These are phyloP conservation scores for Tachina grossa DNA, from an alignment of 2,888 invertebrate species.

Conservation along the genomic window DNA sequence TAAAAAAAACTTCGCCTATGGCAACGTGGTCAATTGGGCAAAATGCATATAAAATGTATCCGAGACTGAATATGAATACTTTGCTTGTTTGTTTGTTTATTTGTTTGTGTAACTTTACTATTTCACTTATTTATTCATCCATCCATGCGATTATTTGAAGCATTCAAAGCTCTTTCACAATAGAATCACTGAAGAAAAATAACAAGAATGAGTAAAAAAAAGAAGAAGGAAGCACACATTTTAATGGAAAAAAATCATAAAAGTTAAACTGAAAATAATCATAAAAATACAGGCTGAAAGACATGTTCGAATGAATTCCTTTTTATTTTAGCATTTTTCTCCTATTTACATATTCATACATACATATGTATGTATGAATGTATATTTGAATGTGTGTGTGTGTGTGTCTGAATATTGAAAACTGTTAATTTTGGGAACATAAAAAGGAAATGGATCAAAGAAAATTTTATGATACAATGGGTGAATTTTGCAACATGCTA, in stretches of 20 bases:
- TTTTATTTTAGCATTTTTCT: background rate
- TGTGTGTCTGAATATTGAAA: slow-evolving; percentile 31
- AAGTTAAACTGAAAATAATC: slow-evolving; percentile 56
- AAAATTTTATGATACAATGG: background rate
- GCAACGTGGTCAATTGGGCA: too few relatives aligned
- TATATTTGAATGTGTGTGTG: background rate
- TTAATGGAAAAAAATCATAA: slow-evolving; percentile 68
- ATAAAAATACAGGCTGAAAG: slow-evolving; percentile 41
- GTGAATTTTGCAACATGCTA: background rate
- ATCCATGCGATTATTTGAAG: slow-evolving; percentile 70
- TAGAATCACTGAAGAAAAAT: slow-evolving; percentile 62
- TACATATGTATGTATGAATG: background rate
- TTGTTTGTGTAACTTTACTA: slow-evolving; percentile 54
- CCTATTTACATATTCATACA: background rate
- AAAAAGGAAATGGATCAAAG: background rate
- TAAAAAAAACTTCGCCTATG: too few relatives aligned
- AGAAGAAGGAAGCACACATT: slow-evolving; percentile 27
- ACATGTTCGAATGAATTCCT: slow-evolving; percentile 48
- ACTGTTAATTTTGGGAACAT: slow-evolving; percentile 15
- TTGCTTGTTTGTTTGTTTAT: slow-evolving; percentile 10
- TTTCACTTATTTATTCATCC: slow-evolving; percentile 67
- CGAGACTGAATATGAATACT: background rate
- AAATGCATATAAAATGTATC: background rate
- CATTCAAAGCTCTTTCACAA: slow-evolving; percentile 66
- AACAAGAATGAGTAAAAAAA: slow-evolving; percentile 37